Evolutionary conservation across 1,140 invertebrate species (phyloP), one percentile per base, ranked within the genome.

Genomic region (Polypedilum vanderplanki): DNA sequence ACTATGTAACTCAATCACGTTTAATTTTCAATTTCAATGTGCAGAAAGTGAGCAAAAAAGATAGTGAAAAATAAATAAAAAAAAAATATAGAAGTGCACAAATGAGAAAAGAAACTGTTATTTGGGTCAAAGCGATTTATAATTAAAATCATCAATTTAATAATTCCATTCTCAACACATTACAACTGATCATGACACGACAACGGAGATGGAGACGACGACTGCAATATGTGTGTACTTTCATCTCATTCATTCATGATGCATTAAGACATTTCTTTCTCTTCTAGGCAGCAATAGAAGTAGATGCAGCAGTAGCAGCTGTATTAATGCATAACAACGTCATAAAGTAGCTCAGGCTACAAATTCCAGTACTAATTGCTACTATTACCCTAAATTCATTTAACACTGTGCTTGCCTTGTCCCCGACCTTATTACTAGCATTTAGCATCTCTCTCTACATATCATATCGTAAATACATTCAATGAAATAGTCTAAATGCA

Each of bases 41-140:
- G 24, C 24, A 33, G 24, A 33, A 33, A 33, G 24, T 33, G 24
- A 33, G 24, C 24, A 33, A n/a, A n/a, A n/a, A n/a, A 33, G 24
- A 33, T 33, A 33, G 24, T 33, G 24, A 33, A 33, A 33, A 3
- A 33, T 33, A 33, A 3, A 33, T 33, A 33, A 33, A 33, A 33
- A 33, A 33, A n/a, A n/a, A n/a, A n/a, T n/a, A 33, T 33, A 33
- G 24, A 33, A 33, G 24, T 33, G 24, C 24, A 33, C 24, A 5
- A 5, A 33, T 33, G 24, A 5, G 24, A 33, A 33, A 33, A 33
- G 24, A 33, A 33, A 33, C 5, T 20, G 20, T 12, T 70, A 70
- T 70, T 70, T 70, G 10, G 65, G 65, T 70, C 17, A 70, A 22
- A 18, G 65, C 17, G 65, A 70, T 70, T 70, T 70, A 70, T 70